Conservation (phyloP, 2,113 vertebrate genomes). For the Siniperca knerii region DNA sequence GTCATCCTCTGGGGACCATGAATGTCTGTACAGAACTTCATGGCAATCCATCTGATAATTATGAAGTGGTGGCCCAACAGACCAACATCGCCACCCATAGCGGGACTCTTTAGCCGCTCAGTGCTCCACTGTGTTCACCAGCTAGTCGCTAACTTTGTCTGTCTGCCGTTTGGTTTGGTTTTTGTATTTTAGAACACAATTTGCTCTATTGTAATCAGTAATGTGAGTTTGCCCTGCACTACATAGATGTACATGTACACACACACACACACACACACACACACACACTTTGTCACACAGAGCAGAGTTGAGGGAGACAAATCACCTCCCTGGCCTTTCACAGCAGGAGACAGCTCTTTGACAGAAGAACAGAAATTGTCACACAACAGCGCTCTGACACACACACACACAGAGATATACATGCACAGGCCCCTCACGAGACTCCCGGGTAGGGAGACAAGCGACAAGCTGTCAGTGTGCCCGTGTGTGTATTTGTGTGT, state of each 20-base stretch:
- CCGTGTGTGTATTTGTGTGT: slow-evolving; percentile 28
- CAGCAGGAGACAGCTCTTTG: slow-evolving; percentile 51
- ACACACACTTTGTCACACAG: slow-evolving; percentile 7
- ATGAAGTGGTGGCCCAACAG: not conserved
- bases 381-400: slow-evolving; percentile 41
- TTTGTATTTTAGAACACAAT: not conserved
- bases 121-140: not conserved
- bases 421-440: slow-evolving; percentile 32
- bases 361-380: slow-evolving; percentile 55
- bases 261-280: slow-evolving; percentile 17
- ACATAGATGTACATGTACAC: not conserved
- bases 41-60: not conserved
- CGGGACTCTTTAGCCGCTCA: not conserved
- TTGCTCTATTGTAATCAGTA: not conserved
- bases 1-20: not conserved
- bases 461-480: slow-evolving; percentile 60
- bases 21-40: not conserved
- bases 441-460: slow-evolving; percentile 39
- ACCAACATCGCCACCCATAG: not conserved
- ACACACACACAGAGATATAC: slow-evolving; percentile 10
- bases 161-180: not conserved
- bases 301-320: slow-evolving; percentile 53
- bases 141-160: not conserved
- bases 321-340: slow-evolving; percentile 56
- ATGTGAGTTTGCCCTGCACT: not conserved